phyloP scores from a whole-genome alignment of 2,888 invertebrate genomes.

The Laothoe populi region DNA sequence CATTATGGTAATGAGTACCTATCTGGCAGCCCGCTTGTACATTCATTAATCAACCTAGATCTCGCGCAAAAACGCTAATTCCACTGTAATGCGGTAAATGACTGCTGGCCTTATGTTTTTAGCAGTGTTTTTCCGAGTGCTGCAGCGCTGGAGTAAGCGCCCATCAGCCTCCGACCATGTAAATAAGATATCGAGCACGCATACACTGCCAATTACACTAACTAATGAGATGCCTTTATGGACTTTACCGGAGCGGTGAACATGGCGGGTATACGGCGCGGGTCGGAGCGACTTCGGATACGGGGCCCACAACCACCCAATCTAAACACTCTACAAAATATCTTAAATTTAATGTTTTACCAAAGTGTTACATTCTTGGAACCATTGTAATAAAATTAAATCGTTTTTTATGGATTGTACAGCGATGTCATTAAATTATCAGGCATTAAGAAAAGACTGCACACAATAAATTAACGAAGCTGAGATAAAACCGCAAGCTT shows the following conservation, averaged over 20 bases:
- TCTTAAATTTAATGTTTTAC: background rate
- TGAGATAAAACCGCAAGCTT: conserved; percentile 18
- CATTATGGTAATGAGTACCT: conserved; percentile 1
- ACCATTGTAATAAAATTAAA: conserved; percentile 29
- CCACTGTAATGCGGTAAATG: conserved; percentile 13
- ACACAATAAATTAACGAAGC: conserved; percentile 10
- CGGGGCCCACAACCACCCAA: background rate
- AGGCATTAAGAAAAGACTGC: conserved; percentile 11
- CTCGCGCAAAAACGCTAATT: conserved; percentile 12
- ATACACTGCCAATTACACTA: conserved; percentile 46
- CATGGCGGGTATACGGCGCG: conserved; percentile 34
- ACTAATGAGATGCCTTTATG: conserved; percentile 51
- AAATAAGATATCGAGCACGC: conserved; percentile 49
- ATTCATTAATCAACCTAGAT: conserved; percentile 20
- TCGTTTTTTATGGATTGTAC: conserved; percentile 25
- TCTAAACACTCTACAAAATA: background rate
- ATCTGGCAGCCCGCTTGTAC: conserved; percentile 1
- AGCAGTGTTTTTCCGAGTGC: conserved; percentile 17
- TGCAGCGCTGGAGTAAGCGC: conserved; percentile 18
- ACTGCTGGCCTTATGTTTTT: conserved; percentile 6
- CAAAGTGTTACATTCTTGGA: background rate
- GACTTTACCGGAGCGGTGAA: conserved; percentile 45
- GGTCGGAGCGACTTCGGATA: background rate
- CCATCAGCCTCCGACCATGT: conserved; percentile 42
- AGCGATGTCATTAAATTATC: conserved; percentile 7